Conservation (phyloP, 2,797 vertebrate genomes). For the Diceros bicornis region DNA sequence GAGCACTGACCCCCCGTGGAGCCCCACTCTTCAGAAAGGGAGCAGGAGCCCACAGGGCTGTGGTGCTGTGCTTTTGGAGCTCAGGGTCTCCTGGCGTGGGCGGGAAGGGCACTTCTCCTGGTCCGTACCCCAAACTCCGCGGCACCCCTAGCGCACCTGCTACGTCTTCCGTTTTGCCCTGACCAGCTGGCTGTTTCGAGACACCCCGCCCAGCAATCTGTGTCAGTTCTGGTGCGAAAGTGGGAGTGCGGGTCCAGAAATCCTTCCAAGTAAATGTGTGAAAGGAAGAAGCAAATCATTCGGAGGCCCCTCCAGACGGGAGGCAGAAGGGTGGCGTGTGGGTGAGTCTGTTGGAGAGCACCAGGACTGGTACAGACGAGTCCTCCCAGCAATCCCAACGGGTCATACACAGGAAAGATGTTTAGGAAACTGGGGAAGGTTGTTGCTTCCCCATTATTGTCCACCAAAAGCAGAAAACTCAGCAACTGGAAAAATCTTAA, state of each 20-base stretch:
- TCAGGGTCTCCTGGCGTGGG: neutral
- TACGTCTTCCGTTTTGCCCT: neutral
- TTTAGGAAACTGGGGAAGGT: neutral
- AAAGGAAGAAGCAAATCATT: neutral
- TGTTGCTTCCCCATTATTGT: neutral
- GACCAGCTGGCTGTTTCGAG: neutral
- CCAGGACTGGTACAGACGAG: neutral
- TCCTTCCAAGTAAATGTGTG: neutral
- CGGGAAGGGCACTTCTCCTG: neutral
- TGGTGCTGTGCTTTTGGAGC: neutral
- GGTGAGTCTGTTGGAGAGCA: no score
- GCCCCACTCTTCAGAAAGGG: neutral
- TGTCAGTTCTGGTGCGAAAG: neutral
- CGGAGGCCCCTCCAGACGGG: neutral
- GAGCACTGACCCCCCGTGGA: neutral
- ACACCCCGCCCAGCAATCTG: neutral
- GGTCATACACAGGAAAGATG: neutral
- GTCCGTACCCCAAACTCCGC: neutral
- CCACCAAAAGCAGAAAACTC: neutral
- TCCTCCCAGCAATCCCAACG: neutral
- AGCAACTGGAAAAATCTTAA: neutral
- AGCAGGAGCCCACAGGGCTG: neutral
- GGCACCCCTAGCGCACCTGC: neutral
- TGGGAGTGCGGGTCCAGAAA: neutral
- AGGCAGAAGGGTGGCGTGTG: neutral